Percentiles rank a stretch among this genome's conserved stretches.
These are phyloP conservation scores for Taurulus bubalis DNA, from an alignment of 2,113 vertebrate species.

Conservation along the genomic window DNA sequence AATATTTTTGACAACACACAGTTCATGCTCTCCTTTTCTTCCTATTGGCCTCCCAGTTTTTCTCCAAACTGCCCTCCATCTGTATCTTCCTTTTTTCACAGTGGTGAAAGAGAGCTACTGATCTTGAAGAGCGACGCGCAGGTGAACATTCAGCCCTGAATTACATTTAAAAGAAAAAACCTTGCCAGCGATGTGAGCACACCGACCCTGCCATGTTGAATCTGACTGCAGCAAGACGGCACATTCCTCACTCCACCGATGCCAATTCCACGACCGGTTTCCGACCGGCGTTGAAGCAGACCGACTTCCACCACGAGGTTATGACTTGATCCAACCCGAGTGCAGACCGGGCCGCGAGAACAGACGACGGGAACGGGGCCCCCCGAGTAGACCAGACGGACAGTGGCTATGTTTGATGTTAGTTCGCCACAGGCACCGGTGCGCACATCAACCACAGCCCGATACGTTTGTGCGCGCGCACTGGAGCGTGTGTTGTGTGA, in stretches of 20 bases:
- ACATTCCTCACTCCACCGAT: slow-evolving; percentile 55
- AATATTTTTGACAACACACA: neutral
- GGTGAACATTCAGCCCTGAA: slow-evolving; percentile 28
- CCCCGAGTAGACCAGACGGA: slow-evolving; percentile 49
- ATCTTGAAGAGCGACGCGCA: slow-evolving; percentile 12
- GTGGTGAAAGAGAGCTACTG: slow-evolving; percentile 13
- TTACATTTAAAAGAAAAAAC: neutral
- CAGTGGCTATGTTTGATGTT: slow-evolving; percentile 70
- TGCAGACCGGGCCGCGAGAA: slow-evolving; percentile 49
- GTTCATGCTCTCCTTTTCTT: slow-evolving; percentile 32
- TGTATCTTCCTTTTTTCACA: slow-evolving; percentile 12
- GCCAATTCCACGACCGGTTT: slow-evolving; percentile 55
- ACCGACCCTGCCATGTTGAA: slow-evolving; percentile 57
- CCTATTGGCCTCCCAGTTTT: slow-evolving; percentile 27
- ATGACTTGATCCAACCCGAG: slow-evolving; percentile 71
- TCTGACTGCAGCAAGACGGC: slow-evolving; percentile 36
- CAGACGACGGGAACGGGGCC: too few relatives aligned
- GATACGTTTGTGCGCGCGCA: slow-evolving; percentile 50
- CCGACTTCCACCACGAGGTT: slow-evolving; percentile 67
- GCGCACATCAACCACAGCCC: slow-evolving; percentile 45
- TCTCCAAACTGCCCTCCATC: slow-evolving; percentile 33
- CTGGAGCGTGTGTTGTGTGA: slow-evolving; percentile 34
- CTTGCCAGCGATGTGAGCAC: slow-evolving; percentile 56
- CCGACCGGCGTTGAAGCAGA: slow-evolving; percentile 39
- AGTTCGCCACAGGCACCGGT: slow-evolving; percentile 47